A percentile compares a stretch with the other conserved stretches of the same genome.
phyloP scores from a whole-genome alignment of 1,140 invertebrate species.

The Campoletis sonorensis region DNA sequence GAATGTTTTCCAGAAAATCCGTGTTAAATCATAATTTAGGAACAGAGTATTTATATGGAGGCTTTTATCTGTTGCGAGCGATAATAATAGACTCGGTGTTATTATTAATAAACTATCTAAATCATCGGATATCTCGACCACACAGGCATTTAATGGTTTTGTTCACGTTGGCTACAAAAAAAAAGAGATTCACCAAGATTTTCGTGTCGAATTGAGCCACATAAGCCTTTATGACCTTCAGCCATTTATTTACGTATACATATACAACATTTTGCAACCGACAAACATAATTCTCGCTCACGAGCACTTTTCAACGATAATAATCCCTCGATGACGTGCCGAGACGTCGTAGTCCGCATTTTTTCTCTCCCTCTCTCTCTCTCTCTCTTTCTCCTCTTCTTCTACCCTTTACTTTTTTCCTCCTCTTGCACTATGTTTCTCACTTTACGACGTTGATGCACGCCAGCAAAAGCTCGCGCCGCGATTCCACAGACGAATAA shows the following conservation, averaged over 20 bases:
- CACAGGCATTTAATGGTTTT: not conserved
- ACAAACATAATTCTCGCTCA: slow-evolving; percentile 19
- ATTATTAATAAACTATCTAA: slow-evolving; percentile 2
- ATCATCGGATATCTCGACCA: not conserved
- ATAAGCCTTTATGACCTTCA: not conserved
- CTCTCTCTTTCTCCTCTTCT: not conserved
- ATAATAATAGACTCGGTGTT: not conserved
- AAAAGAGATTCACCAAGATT: not conserved
- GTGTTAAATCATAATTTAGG: not conserved
- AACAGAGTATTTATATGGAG: not conserved
- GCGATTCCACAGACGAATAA: slow-evolving; percentile 5
- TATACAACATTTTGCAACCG: not conserved
- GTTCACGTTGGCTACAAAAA: not conserved
- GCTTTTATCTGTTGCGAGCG: not conserved
- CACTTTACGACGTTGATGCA: slow-evolving; percentile 3
- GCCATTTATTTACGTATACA: not conserved
- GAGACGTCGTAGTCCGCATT: slow-evolving; percentile 11
- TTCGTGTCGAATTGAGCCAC: not conserved
- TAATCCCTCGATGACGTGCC: slow-evolving; percentile 11
- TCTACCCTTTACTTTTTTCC: not conserved
- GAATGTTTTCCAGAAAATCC: too few relatives aligned
- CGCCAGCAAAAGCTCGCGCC: slow-evolving; percentile 9
- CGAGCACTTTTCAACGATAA: slow-evolving; percentile 24
- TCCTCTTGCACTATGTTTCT: slow-evolving; percentile 17
- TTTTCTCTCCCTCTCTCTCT: not conserved